Percentiles rank a stretch among this genome's conserved stretches.
phyloP scores from a whole-genome alignment of 2,888 invertebrate species.

The Eustalomyia histrio region DNA sequence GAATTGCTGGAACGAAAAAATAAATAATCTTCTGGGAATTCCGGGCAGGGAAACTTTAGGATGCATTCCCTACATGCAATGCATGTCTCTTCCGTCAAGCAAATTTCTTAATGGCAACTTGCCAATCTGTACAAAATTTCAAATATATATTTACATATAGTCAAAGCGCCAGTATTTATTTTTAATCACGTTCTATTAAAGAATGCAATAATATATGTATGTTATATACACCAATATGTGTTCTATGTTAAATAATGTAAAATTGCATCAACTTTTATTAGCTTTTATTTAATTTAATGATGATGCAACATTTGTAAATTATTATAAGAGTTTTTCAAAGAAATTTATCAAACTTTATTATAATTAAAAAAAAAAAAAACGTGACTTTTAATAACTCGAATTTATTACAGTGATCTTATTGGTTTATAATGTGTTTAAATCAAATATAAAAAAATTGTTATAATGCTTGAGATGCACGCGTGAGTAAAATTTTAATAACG shows the following conservation, averaged over 20 bases:
- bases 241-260: not conserved
- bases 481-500: no score
- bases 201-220: not conserved
- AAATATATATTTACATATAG: slow-evolving; percentile 2
- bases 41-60: no score
- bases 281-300: not conserved
- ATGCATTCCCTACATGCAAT: no score
- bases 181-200: slow-evolving; percentile 33
- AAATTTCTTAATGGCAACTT: slow-evolving; percentile 45
- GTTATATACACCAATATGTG: not conserved
- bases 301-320: slow-evolving; percentile 38
- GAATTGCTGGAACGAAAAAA: no score
- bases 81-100: slow-evolving; percentile 24
- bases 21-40: no score
- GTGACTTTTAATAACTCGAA: not conserved
- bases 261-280: not conserved
- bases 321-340: slow-evolving; percentile 4
- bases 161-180: slow-evolving; percentile 31
- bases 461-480: no score
- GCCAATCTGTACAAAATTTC: slow-evolving; percentile 43
- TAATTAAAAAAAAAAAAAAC: slow-evolving; percentile 1
- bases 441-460: no score
- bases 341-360: not conserved
- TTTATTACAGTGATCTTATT: no score
- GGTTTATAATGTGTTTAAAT: no score